phyloP scores from a whole-genome alignment of 2,888 invertebrate genomes.

The Euplexia lucipara region DNA sequence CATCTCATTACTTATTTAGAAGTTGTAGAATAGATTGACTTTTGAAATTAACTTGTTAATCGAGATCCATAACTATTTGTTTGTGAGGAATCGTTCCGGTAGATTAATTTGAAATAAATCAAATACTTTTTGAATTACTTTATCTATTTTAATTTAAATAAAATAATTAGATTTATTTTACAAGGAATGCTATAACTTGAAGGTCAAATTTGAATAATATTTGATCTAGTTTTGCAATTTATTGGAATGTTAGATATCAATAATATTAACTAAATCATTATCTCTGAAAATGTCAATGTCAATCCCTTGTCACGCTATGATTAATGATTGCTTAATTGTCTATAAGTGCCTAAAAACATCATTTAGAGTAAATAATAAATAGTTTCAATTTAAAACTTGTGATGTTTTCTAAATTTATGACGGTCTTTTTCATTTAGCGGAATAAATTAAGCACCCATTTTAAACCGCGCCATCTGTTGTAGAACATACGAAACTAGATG shows the following conservation, averaged over 20 bases:
- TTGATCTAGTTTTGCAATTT: slow-evolving; percentile 21
- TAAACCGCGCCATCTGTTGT: slow-evolving; percentile 71
- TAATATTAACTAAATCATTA: slow-evolving; percentile 47
- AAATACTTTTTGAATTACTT: background rate
- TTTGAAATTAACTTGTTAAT: background rate
- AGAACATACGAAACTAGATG: slow-evolving; percentile 58
- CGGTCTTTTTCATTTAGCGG: background rate
- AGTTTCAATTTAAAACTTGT: background rate
- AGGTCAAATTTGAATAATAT: slow-evolving; percentile 27
- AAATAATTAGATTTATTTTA: background rate
- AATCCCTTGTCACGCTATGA: slow-evolving; percentile 38
- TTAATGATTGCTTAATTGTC: background rate
- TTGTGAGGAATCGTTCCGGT: slow-evolving; percentile 1
- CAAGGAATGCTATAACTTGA: background rate
- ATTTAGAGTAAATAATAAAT: background rate
- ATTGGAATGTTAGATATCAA: slow-evolving; percentile 12
- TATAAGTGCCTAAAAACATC: background rate
- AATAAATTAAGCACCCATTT: background rate
- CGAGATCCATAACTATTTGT: background rate
- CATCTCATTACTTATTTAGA: background rate
- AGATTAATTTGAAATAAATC: slow-evolving; percentile 14
- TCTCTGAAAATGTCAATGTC: slow-evolving; percentile 64
- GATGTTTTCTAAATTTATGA: background rate
- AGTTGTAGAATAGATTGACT: background rate
- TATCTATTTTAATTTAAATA: background rate